These are phyloP conservation scores for Eutolmus rufibarbis DNA, from an alignment of 2,888 invertebrate genomes.

Conservation along the genomic window DNA sequence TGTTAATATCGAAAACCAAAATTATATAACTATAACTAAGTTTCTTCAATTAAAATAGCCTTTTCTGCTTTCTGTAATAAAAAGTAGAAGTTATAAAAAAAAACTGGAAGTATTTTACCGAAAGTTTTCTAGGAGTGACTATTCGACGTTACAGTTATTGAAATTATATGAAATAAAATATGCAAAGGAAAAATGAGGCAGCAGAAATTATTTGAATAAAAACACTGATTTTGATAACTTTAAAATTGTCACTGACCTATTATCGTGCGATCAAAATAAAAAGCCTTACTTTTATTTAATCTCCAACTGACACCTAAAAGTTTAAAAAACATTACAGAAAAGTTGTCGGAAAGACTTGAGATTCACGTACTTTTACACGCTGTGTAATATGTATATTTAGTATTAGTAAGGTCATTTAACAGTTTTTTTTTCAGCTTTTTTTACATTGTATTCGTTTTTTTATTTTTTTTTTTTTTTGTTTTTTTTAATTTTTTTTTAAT, in stretches of 20 bases:
- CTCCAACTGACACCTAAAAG: neutral
- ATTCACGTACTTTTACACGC: constrained; percentile 17
- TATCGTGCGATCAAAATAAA: neutral
- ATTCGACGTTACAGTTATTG: too few relatives aligned
- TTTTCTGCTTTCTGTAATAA: too few relatives aligned
- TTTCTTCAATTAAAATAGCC: too few relatives aligned
- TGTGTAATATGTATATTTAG: constrained; percentile 7
- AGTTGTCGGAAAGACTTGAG: neutral
- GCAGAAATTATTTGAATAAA: neutral
- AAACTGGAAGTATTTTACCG: too few relatives aligned
- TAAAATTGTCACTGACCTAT: neutral
- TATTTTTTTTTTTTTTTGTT: constrained; percentile 9
- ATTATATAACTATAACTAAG: too few relatives aligned
- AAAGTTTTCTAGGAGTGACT: too few relatives aligned
- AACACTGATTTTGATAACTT: neutral
- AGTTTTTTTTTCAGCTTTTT: constrained; percentile 3
- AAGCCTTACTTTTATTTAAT: constrained; percentile 2
- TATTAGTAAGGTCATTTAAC: constrained; percentile 6
- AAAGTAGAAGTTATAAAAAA: too few relatives aligned
- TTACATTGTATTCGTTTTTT: constrained; percentile 11
- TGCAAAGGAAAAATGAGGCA: too few relatives aligned
- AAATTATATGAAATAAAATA: too few relatives aligned
- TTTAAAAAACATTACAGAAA: neutral
- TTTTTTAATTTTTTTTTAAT: constrained; percentile 18
- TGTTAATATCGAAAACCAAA: too few relatives aligned